Base-by-base conservation (phyloP, 2,113 vertebrate species). In the Archocentrus centrarchus region DNA sequence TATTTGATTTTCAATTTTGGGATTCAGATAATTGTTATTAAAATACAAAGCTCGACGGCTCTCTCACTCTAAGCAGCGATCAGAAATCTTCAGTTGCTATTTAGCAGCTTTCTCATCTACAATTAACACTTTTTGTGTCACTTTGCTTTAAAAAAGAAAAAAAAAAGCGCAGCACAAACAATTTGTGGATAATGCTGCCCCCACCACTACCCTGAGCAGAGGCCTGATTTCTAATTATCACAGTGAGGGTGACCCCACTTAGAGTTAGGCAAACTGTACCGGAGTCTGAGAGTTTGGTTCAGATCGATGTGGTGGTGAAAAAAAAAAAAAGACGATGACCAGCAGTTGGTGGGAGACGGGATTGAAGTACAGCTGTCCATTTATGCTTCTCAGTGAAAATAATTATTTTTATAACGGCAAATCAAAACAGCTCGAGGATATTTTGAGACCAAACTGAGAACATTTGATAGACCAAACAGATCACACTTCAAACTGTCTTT, bases 261-360 rank as follows among this genome's bases (percentile, higher is more conserved):
- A 44, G 63, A 24, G n/a, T 66, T 2, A 0, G 14, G 1, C 44
- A 47, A 22, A 68, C 35, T 6, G n/a, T 14, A 14, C 6, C 22
- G 20, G 62, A 66, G n/a, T 66, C 20, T 41, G n/a, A 0, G 1
- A 6, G 0, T 47, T 66, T 17, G 63, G 63, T 61, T 35, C 60
- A 62, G 32, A 37, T 62, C 35, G 32, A 47, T 27, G 39, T 27
- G 0, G 5, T 18, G 22, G 22, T 68, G 63, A 68, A 68, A 68
- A 47, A 4, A 47, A 4, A 0, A 68, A n/a, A n/a, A n/a, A n/a
- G 14, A 47, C 14, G 10, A 1, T 68, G 39, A 68, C 17, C 22
- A 2, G 22, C 14, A 1, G 41, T 7, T 66, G 37, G 41, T 66
- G 14, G 37, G 37, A 24, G 14, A 68, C 11, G 22, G 22, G 24